These are phyloP conservation scores for Cephus rjabovi DNA, from an alignment of 2,888 invertebrate species.

Conservation along the genomic window DNA sequence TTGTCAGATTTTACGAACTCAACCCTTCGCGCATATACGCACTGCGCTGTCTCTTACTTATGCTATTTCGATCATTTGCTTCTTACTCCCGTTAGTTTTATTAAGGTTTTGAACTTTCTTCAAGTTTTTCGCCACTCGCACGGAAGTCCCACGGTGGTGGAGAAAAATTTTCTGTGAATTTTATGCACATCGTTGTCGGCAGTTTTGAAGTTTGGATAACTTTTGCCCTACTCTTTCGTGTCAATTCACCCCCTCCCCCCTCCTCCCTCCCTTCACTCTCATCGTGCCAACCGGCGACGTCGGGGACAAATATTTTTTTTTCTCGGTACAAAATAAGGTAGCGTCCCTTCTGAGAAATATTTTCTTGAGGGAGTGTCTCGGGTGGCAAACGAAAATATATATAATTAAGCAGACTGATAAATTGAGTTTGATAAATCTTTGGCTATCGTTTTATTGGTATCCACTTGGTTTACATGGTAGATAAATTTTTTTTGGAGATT, in stretches of 20 bases:
- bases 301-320: not conserved
- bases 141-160: not conserved
- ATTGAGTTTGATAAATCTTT: not conserved
- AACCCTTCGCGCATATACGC: not conserved
- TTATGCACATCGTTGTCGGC: not conserved
- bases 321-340: not conserved
- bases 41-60: not conserved
- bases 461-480: not conserved
- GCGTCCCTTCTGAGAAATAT: not conserved
- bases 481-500: not conserved
- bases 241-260: not conserved
- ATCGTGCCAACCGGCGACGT: not conserved
- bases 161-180: not conserved
- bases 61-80: not conserved
- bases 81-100: not conserved
- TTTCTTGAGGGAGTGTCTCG: not conserved
- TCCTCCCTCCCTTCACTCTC: not conserved
- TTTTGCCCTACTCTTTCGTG: not conserved
- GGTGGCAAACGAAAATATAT: not conserved
- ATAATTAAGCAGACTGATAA: not conserved
- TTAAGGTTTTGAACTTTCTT: not conserved
- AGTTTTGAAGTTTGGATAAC: not conserved
- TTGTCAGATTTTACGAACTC: not conserved
- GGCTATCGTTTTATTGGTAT: not conserved
- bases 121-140: not conserved